These are phyloP conservation scores for Chironomus riparius DNA, from an alignment of 2,888 invertebrate genomes.

Conservation along the genomic window DNA sequence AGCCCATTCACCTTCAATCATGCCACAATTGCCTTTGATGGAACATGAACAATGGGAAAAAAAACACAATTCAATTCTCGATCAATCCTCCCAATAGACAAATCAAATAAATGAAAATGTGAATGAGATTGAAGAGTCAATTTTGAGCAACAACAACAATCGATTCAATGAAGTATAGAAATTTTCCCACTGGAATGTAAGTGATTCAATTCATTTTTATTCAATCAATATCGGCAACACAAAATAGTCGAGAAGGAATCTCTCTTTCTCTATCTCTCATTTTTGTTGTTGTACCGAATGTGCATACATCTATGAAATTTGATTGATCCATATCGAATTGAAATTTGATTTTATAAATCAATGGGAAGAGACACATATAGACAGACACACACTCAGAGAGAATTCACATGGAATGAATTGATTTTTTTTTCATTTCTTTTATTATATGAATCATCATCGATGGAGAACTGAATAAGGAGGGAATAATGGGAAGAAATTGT, in stretches of 20 bases:
- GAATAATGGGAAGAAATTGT: too few species aligned
- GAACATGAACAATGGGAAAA: too few species aligned
- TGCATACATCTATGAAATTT: not conserved
- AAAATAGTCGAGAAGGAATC: not conserved
- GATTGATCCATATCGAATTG: constrained; percentile 8
- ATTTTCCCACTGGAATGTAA: constrained; percentile 2
- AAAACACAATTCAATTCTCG: not conserved
- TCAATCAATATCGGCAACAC: not conserved
- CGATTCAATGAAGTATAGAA: not conserved
- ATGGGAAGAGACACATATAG: not conserved
- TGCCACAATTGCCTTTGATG: too few species aligned
- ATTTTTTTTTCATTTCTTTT: too few species aligned
- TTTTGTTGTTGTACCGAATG: not conserved
- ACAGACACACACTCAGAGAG: not conserved
- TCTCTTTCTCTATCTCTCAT: too few species aligned
- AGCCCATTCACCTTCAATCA: too few species aligned
- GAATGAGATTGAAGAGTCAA: not conserved
- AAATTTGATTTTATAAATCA: not conserved
- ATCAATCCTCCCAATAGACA: not conserved
- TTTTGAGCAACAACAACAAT: not conserved
- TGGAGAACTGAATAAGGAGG: too few species aligned
- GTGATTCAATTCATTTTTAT: not conserved
- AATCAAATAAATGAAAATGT: not conserved
- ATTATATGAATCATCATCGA: too few species aligned
- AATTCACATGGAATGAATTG: not conserved